phyloP scores from a whole-genome alignment of 2,113 vertebrate genomes.

The Tamias sibiricus region DNA sequence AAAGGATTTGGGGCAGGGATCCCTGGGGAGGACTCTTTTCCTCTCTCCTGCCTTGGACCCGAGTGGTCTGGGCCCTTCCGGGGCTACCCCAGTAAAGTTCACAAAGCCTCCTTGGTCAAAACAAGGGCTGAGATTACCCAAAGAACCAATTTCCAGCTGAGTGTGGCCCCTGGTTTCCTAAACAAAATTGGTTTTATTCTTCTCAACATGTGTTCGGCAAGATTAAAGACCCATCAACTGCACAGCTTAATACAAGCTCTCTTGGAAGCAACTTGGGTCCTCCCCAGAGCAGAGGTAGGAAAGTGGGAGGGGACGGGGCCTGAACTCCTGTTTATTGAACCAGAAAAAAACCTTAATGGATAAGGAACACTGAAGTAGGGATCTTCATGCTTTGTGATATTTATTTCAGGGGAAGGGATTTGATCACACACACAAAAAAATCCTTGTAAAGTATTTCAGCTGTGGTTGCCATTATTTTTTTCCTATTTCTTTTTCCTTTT shows the following conservation, averaged over 20 bases:
- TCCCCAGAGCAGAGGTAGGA: constrained; percentile 77
- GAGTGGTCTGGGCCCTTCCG: neutral
- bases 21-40: constrained; percentile 49
- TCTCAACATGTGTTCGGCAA: constrained; percentile 93
- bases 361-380: constrained; percentile 89
- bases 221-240: constrained; percentile 92
- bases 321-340: constrained; percentile 93
- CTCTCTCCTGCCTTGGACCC: constrained; percentile 3
- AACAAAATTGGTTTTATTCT: constrained; percentile 96
- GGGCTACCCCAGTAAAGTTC: constrained; percentile 16
- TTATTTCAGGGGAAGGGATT: constrained; percentile 87
- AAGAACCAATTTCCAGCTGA: constrained; percentile 92
- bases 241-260: constrained; percentile 86
- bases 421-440: constrained; percentile 85
- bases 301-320: constrained; percentile 71
- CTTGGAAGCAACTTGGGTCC: constrained; percentile 85
- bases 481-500: neutral
- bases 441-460: constrained; percentile 75
- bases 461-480: neutral
- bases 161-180: constrained; percentile 90
- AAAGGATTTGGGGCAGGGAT: neutral
- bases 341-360: constrained; percentile 93
- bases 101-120: neutral
- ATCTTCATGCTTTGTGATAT: constrained; percentile 89
- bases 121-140: constrained; percentile 88